Evolutionary conservation across 2,113 vertebrate species (phyloP), one percentile per base, ranked within the genome.

Genomic region (Pelobates fuscus): DNA sequence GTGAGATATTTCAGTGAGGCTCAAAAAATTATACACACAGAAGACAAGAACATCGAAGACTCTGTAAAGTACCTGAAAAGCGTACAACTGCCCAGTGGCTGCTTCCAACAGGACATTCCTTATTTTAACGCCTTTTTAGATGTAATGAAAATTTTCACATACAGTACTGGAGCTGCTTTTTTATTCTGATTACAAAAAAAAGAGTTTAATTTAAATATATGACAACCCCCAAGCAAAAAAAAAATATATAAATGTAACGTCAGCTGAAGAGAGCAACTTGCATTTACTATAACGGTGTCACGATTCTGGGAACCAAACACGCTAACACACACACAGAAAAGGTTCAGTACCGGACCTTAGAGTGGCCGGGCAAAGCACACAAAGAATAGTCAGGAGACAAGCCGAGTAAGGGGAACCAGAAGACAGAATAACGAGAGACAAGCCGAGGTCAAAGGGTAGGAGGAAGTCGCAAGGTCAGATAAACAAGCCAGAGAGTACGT

Each of bases 101-200:
- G 93, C 78, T 91, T 95, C 72, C 10, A 0, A 5, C 89, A 87
- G 0, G 80, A 85, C 10, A 93, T 93, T 11, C 80, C 71, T 3
- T 89, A 93, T 52, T 85, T 92, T 61, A 85, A 95, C 83, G 92
- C 88, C 0, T 83, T 77, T 55, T 86, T 95, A 88, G 90, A 94
- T 93, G 94, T 96, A 60, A 21, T 21, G 1, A 26, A 0, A 23
- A 23, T 21, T 63, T 29, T 29, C 17, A 26, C 3, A 15, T 23
- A 46, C 17, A 43, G 3, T n/a, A n/a, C n/a, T n/a, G n/a, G n/a
- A n/a, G n/a, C n/a, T n/a, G n/a, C n/a, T n/a, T n/a, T 58, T 20
- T 20, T 18, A 18, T 23, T 10, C n/a, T 24, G 23, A 20, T 23
- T n/a, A 23, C 14, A 24, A 23, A 58, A 14, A 2, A 25, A 8